A percentile compares a stretch with the other conserved stretches of the same genome.
phyloP scores from a whole-genome alignment of 2,888 invertebrate species.

The Dione vanillae region DNA sequence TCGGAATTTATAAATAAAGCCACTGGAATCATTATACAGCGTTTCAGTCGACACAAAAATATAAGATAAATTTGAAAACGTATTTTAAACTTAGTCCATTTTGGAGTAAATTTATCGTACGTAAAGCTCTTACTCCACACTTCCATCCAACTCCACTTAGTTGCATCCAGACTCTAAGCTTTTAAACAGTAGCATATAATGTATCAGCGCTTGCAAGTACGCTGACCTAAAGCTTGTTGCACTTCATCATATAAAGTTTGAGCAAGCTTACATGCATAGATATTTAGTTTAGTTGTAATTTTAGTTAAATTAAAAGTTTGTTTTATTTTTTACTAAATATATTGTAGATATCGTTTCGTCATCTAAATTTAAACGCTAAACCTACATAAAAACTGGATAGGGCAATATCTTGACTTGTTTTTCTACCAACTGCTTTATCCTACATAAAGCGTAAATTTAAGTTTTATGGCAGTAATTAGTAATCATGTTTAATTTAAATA shows the following conservation, averaged over 20 bases:
- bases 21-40: no score
- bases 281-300: no score
- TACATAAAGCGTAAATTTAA: not conserved
- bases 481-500: not conserved
- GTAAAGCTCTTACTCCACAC: conserved; percentile 11
- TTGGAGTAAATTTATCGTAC: conserved; percentile 15
- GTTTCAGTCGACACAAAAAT: not conserved
- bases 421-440: no score
- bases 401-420: no score
- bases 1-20: no score
- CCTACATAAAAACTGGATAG: no score
- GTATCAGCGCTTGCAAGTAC: conserved; percentile 12
- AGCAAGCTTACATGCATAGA: no score
- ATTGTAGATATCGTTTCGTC: no score
- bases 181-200: conserved; percentile 25
- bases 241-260: not conserved
- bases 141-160: conserved; percentile 19
- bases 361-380: no score
- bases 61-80: not conserved
- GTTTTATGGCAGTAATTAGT: not conserved
- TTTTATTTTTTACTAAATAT: no score
- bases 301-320: no score
- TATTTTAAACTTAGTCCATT: conserved; percentile 9
- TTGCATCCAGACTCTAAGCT: conserved; percentile 20
- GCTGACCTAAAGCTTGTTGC: conserved; percentile 16